A percentile compares a stretch with the other conserved stretches of the same genome.
Conservation (phyloP, 2,113 vertebrate species). For the Nesogale talazaci region DNA sequence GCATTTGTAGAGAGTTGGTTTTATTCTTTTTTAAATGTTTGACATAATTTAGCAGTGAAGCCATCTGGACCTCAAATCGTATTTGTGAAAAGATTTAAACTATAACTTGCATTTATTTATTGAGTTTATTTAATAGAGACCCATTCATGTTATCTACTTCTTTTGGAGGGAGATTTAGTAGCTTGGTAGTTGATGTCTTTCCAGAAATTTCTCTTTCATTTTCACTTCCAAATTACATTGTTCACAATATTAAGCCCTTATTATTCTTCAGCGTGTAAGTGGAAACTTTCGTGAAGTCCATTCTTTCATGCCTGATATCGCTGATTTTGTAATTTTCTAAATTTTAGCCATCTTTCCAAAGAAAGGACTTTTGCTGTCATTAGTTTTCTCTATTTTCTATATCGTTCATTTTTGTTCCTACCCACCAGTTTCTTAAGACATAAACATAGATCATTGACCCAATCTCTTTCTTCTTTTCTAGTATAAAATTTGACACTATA, state of each 20-base stretch:
- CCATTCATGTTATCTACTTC: background rate
- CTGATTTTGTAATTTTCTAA: background rate
- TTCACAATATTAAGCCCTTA: background rate
- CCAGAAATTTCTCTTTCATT: constrained; percentile 46
- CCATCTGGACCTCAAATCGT: constrained; percentile 26
- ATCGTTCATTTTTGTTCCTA: background rate
- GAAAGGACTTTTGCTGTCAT: constrained; percentile 15
- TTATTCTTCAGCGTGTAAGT: background rate
- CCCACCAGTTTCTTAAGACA: background rate
- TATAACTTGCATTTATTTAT: constrained; percentile 1
- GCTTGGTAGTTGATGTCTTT: constrained; percentile 19
- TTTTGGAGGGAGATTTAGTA: background rate
- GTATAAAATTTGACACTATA: constrained; percentile 1
- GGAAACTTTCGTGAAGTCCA: background rate
- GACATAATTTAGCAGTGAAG: constrained; percentile 33
- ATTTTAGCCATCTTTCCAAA: background rate
- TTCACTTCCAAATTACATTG: background rate
- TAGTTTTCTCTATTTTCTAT: constrained; percentile 1
- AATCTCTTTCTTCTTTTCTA: background rate
- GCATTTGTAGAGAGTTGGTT: constrained; percentile 11
- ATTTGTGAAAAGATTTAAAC: background rate
- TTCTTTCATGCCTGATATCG: background rate
- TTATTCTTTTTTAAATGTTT: constrained; percentile 30
- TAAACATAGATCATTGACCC: constrained; percentile 27
- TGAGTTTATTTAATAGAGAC: background rate